A percentile compares a stretch with the other conserved stretches of the same genome.
phyloP scores from a whole-genome alignment of 2,888 invertebrate species.

The Pterobdella sp. region DNA sequence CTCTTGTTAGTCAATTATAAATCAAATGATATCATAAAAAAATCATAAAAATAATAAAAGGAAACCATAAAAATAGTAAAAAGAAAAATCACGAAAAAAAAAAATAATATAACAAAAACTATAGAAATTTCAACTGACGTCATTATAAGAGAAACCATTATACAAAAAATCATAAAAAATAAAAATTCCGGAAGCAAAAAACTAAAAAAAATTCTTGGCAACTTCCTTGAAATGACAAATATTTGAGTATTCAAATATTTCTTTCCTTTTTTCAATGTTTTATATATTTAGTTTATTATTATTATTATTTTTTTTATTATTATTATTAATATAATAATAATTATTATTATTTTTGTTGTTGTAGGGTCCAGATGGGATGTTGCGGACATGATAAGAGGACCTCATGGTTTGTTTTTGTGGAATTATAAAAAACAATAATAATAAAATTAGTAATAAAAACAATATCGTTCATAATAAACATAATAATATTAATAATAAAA shows the following conservation, averaged over 20 bases:
- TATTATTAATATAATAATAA: neutral
- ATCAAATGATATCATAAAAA: constrained; percentile 1
- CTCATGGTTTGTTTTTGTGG: too few relatives aligned
- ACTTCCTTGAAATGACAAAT: too few relatives aligned
- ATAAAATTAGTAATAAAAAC: neutral
- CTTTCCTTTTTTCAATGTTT: neutral
- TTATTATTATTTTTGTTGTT: neutral
- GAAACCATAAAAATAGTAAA: neutral
- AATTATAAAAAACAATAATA: too few relatives aligned
- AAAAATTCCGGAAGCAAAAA: too few relatives aligned
- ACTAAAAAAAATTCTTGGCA: too few relatives aligned
- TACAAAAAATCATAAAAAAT: too few relatives aligned
- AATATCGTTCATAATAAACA: too few relatives aligned
- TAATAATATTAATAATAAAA: neutral
- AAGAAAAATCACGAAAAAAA: too few relatives aligned
- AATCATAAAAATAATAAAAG: neutral
- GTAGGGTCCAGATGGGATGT: neutral
- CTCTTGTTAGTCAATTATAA: constrained; percentile 1
- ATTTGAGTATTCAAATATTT: neutral
- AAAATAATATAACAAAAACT: too few relatives aligned
- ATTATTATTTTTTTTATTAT: neutral
- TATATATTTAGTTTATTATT: neutral
- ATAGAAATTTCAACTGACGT: too few relatives aligned
- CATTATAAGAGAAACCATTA: too few relatives aligned
- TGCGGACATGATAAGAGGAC: constrained; percentile 3